Evolutionary conservation across 2,113 vertebrate genomes (phyloP), one percentile per base, ranked within the genome.

Genomic region (Mionectes macconnelli): DNA sequence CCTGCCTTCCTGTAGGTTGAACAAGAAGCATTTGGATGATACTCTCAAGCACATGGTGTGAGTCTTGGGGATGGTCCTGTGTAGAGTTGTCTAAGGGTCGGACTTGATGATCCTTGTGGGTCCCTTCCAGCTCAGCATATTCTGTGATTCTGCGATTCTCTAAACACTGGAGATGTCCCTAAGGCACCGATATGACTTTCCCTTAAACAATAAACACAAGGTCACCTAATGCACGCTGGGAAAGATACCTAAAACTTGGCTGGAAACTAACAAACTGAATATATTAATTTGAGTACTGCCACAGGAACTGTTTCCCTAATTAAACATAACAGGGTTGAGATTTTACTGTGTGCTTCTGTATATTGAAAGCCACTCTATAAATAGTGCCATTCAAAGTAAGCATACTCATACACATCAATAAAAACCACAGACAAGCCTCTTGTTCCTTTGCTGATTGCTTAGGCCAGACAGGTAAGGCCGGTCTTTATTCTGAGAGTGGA

Each of bases 291-390:
- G 27, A 78, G 4, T 39, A 27, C 35, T 63, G 69, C 30, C 44
- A 35, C 31, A 49, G 47, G 24, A 83, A 84, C 63, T 20, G 3
- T 15, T n/a, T 20, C 52, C 10, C 10, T 11, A 4, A 67, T 80
- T 47, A 50, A 86, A 74, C 0, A 0, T n/a, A 53, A 53, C 25
- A 67, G n/a, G 45, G 42, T 59, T 20, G 52, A 1, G 4, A 47
- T 30, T 88, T 73, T 66, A 67, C 55, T 8, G 30, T 40, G 22
- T 40, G 72, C 53, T 68, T 86, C 40, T 52, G 23, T 25, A 16
- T 53, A 49, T 8, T 57, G 42, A 81, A 76, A 85, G 35, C 10
- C 56, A 78, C 35, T 12, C 14, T 3, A 50, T 20, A 59, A 60
- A 67, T 3, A 0, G 14, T 30, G 62, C 24, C 6, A 66, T 62